phyloP scores from a whole-genome alignment of 2,797 vertebrate genomes.

The Cyclopterus lumpus region DNA sequence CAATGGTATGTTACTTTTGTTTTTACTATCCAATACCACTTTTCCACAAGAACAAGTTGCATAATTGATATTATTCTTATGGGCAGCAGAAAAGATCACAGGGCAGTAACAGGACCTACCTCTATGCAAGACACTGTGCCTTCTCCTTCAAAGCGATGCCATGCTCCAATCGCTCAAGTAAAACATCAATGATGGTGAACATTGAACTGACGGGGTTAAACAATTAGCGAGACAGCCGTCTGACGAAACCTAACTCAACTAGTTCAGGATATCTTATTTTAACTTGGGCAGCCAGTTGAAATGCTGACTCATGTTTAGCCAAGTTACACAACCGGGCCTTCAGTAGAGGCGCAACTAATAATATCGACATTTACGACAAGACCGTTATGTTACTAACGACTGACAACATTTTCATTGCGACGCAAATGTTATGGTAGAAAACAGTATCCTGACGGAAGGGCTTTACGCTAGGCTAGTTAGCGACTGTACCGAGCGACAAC shows the following conservation, averaged over 20 bases:
- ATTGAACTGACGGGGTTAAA: not conserved
- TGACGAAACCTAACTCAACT: not conserved
- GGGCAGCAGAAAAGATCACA: not conserved
- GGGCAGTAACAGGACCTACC: not conserved
- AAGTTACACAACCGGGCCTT: conserved; percentile 43
- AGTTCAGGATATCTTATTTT: not conserved
- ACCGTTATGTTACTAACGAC: not conserved
- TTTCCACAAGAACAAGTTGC: not conserved
- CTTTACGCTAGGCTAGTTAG: conserved; percentile 53
- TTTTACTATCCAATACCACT: not conserved
- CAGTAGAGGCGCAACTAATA: not conserved
- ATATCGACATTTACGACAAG: not conserved
- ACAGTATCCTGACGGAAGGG: not conserved
- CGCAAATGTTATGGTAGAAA: not conserved
- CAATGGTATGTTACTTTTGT: not conserved
- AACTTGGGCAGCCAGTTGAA: conserved; percentile 39
- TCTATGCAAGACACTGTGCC: not conserved
- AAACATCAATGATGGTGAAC: not conserved
- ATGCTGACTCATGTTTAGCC: conserved; percentile 79
- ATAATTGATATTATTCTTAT: not conserved
- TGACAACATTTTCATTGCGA: accelerated
- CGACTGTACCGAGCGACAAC: not conserved
- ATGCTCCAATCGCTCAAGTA: not conserved
- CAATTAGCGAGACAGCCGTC: accelerated
- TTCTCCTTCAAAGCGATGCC: not conserved